Evolutionary conservation across 2,797 vertebrate species (phyloP).

Genomic region (Eidolon dupreanum): DNA sequence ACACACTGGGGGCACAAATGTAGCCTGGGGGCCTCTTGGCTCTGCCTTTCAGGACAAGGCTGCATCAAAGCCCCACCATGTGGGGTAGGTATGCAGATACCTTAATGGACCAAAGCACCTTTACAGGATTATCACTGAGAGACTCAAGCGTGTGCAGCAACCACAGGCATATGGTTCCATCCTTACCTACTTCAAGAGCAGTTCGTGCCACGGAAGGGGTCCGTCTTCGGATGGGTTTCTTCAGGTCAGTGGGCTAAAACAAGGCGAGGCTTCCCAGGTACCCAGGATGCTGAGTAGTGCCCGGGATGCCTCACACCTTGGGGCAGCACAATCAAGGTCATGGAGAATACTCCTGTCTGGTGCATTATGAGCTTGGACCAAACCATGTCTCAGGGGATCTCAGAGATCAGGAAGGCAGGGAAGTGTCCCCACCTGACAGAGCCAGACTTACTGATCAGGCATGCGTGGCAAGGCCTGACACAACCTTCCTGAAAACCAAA

Average conservation of each 20-base stretch:
- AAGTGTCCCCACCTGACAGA: neutral
- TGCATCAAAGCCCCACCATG: neutral
- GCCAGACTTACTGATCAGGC: neutral
- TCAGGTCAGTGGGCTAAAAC: neutral
- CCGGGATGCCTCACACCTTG: neutral
- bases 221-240: neutral
- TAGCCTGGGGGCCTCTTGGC: neutral
- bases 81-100: neutral
- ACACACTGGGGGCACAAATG: neutral
- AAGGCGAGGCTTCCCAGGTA: neutral
- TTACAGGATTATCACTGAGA: neutral
- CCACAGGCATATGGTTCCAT: neutral
- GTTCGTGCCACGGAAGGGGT: neutral
- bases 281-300: neutral
- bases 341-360: neutral
- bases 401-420: neutral
- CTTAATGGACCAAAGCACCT: neutral
- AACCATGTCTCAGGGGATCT: neutral
- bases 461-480: neutral
- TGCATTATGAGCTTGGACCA: neutral
- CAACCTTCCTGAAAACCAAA: neutral
- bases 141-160: neutral
- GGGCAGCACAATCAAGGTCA: neutral
- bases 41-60: rapidly evolving
- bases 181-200: neutral